Evolutionary conservation across 1,140 invertebrate species (phyloP), one percentile per base, ranked within the genome.

Genomic region (Drosophila erecta): DNA sequence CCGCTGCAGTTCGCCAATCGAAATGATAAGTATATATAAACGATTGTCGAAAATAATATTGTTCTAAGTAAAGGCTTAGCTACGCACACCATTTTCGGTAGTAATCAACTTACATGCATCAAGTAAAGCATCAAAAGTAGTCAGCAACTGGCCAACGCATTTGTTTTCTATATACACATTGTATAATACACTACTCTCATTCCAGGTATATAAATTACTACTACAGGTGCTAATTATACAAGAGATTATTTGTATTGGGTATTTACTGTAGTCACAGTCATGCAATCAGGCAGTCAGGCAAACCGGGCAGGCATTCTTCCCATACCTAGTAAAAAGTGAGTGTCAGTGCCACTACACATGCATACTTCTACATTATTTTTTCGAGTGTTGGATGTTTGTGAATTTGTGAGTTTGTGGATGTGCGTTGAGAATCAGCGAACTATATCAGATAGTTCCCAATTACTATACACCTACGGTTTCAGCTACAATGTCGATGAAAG

Each of bases 211-310:
- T 46, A 41, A 54, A 38, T 46, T 59, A 58, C 27, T 47, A 59
- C 61, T 72, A 65, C 56, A 38, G 64, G 67, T 71, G 67, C 67
- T 71, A 70, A 30, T 49, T 56, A 54, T 69, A 56, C 35, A 70
- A 40, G 40, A n/a, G 35, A 37, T 70, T 70, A 70, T 47, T 56
- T 30, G 22, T 24, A 22, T 37, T 37, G 43, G 53, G 55, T 47
- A 71, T 30, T 14, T 60, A 61, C 60, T 66, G 37, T 72, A 62
- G 61, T 67, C 64, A 78, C 78, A 76, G 54, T 51, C 79, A 89
- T 79, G 79, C 83, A 87, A 62, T 89, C 79, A 71, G 83, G 83
- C 79, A 83, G 50, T 62, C 75, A 78, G 75, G 74, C 75, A 77
- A 78, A 79, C 50, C 71, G 50, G 69, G 75, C 84, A 79, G 65